phyloP scores from a whole-genome alignment of 23 tunicate genomes.

The Trididemnum nubilum region DNA sequence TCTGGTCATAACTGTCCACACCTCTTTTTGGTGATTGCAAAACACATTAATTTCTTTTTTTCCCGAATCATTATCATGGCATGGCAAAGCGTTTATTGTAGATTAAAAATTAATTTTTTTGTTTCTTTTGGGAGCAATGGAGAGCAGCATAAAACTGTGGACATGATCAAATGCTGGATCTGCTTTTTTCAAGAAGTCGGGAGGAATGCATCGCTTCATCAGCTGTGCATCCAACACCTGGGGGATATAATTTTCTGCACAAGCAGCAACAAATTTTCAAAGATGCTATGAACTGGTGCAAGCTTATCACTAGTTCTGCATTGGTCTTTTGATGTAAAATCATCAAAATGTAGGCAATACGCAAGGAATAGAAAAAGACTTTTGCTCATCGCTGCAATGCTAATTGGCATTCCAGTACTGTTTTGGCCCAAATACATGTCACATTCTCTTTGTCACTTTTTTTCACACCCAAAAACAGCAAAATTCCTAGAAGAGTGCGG shows the following conservation, averaged over 20 bases:
- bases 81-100: neutral
- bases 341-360: neutral
- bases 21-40: neutral
- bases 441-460: neutral
- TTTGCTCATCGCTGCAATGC: neutral
- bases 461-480: neutral
- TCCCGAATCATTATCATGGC: neutral
- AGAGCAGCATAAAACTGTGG: neutral
- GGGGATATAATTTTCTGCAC: too few relatives aligned
- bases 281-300: neutral
- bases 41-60: neutral
- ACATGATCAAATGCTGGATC: neutral
- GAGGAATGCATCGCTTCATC: neutral
- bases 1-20: too few relatives aligned
- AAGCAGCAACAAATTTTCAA: too few relatives aligned
- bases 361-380: neutral
- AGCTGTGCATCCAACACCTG: neutral
- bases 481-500: neutral
- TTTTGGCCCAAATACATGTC: neutral
- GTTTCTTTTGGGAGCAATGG: too few relatives aligned
- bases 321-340: neutral
- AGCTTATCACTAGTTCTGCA: too few relatives aligned
- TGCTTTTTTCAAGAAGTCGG: neutral
- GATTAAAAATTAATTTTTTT: neutral
- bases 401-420: neutral